phyloP scores from a whole-genome alignment of 2,888 invertebrate species.

The Leucophenga maculata region DNA sequence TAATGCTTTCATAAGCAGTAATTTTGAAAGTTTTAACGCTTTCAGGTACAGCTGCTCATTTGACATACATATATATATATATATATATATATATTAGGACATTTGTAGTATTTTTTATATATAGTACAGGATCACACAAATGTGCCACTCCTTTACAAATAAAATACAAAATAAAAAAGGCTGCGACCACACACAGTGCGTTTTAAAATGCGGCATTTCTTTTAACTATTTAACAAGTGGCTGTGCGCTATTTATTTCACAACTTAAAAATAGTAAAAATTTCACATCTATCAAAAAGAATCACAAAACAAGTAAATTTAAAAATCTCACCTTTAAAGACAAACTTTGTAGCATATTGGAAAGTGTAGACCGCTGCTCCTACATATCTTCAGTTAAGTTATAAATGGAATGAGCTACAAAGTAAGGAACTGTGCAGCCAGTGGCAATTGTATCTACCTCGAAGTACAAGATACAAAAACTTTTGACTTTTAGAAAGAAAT shows the following conservation, averaged over 20 bases:
- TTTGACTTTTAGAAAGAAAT: neutral
- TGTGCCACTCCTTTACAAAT: slow-evolving; percentile 5
- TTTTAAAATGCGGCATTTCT: neutral
- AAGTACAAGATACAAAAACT: neutral
- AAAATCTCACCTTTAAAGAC: slow-evolving; percentile 3
- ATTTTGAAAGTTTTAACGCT: neutral
- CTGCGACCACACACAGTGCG: slow-evolving; percentile 16
- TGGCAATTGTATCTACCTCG: neutral
- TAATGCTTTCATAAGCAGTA: slow-evolving; percentile 53
- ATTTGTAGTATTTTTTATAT: slow-evolving; percentile 30
- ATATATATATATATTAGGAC: too few species aligned
- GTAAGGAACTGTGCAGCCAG: neutral
- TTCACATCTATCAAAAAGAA: slow-evolving; percentile 3
- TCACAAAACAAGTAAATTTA: neutral
- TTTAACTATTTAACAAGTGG: slow-evolving; percentile 16
- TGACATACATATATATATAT: neutral
- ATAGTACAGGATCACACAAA: neutral
- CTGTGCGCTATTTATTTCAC: slow-evolving; percentile 15
- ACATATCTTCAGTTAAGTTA: too few species aligned
- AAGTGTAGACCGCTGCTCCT: too few species aligned
- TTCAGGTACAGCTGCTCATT: neutral
- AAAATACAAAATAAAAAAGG: neutral
- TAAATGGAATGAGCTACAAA: too few species aligned
- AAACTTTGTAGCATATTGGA: neutral
- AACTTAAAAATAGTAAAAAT: neutral